Evolutionary conservation across 2,888 invertebrate genomes (phyloP).

Genomic region (Agrotis puta): DNA sequence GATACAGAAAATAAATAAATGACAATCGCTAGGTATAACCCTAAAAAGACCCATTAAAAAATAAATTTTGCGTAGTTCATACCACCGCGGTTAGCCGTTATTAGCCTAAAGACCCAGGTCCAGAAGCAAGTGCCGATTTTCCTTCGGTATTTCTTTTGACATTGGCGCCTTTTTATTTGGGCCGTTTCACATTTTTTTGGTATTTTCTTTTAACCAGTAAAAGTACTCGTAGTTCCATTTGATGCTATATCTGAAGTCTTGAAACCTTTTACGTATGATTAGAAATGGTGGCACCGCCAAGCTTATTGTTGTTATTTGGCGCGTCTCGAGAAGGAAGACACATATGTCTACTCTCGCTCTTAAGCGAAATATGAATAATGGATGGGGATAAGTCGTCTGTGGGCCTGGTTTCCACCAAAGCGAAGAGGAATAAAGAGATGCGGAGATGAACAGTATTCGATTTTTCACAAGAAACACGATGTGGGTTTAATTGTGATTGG

Average conservation of each 20-base stretch:
- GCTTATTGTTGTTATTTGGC: conserved; percentile 11
- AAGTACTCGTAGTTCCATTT: not conserved
- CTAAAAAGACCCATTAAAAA: too few relatives aligned
- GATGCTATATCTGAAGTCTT: conserved; percentile 3
- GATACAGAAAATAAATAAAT: not conserved
- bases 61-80: too few relatives aligned
- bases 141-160: not conserved
- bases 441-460: not conserved
- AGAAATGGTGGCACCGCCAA: not conserved
- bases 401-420: not conserved
- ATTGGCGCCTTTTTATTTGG: too few relatives aligned
- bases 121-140: not conserved
- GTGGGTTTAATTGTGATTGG: not conserved
- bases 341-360: not conserved
- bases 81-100: too few relatives aligned
- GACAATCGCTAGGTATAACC: not conserved
- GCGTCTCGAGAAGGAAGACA: not conserved
- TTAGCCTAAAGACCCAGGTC: not conserved
- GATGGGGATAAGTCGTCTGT: not conserved
- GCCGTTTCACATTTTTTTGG: not conserved
- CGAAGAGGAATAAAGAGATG: not conserved
- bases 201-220: not conserved
- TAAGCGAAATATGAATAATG: not conserved
- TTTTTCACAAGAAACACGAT: not conserved
- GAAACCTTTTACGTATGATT: conserved; percentile 28